Percentiles rank a stretch among this genome's conserved stretches.
Conservation (phyloP, 2,113 vertebrate genomes). For the Mustela nigripes region DNA sequence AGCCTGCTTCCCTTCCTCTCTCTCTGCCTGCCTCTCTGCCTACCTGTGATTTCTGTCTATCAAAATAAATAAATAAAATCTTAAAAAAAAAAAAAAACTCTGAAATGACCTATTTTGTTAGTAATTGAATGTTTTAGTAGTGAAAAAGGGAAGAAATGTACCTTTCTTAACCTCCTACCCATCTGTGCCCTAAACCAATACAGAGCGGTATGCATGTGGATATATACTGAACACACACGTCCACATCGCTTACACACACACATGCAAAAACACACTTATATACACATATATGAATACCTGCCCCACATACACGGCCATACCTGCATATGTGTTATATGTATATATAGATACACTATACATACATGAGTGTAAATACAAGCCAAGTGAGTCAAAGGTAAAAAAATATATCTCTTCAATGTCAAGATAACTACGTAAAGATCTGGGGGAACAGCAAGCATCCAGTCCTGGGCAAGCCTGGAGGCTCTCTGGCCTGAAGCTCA, state of each 20-base stretch:
- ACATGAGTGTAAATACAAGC: neutral
- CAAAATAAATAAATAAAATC: no score
- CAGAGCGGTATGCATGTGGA: neutral
- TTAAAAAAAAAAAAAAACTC: neutral
- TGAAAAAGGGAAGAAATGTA: neutral
- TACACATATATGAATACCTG: no score
- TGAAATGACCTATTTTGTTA: neutral
- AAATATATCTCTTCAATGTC: neutral
- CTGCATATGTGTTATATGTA: neutral
- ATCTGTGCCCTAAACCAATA: neutral
- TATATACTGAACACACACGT: neutral
- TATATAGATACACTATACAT: neutral
- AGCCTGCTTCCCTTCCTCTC: no score
- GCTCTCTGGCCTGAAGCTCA: neutral
- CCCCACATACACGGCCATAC: fast-evolving
- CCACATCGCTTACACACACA: neutral
- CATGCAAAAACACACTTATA: neutral
- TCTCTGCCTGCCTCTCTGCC: no score
- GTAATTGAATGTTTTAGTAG: neutral
- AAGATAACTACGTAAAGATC: neutral
- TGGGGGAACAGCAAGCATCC: neutral
- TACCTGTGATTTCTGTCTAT: no score
- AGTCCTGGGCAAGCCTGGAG: neutral
- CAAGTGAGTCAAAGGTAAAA: neutral
- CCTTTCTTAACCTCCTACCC: neutral